A percentile compares a stretch with the other conserved stretches of the same genome.
Conservation (phyloP, 2,113 vertebrate genomes). For the Leptocoma aspasia region DNA sequence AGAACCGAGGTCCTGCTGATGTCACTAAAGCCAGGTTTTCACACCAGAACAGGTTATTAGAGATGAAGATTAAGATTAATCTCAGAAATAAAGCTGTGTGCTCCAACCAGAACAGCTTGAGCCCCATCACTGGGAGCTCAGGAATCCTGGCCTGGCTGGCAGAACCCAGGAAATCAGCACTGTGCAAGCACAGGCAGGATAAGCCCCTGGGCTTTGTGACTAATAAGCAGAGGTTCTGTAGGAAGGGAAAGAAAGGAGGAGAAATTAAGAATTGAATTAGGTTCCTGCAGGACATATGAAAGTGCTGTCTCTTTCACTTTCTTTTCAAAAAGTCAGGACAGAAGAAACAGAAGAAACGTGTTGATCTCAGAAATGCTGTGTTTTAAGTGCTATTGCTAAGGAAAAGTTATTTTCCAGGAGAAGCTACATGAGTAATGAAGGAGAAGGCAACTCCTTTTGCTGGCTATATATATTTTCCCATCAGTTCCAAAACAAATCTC, state of each 20-base stretch:
- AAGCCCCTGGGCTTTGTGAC: not conserved
- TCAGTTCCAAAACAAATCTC: conserved; percentile 57
- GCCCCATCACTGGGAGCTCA: not conserved
- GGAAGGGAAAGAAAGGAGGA: not conserved
- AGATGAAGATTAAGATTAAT: not conserved
- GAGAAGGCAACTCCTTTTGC: conserved; percentile 34
- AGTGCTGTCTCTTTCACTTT: conserved; percentile 1
- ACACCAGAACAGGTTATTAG: not conserved
- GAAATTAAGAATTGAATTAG: not conserved
- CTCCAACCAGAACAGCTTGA: not conserved
- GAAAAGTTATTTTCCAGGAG: conserved; percentile 15
- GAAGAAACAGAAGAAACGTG: not conserved
- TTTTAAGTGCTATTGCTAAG: not conserved
- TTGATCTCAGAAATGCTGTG: not conserved
- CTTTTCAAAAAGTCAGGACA: not conserved
- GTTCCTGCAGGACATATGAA: not conserved
- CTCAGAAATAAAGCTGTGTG: conserved; percentile 33
- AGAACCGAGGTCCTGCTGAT: not conserved
- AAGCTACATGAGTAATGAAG: conserved; percentile 48
- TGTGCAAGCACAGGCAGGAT: not conserved
- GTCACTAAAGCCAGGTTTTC: not conserved
- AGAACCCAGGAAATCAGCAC: not conserved
- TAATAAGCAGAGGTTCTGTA: not conserved
- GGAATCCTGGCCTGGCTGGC: not conserved
- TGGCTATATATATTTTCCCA: conserved; percentile 30